phyloP scores from a whole-genome alignment of 2,888 invertebrate genomes.

The Eulithis testata region DNA sequence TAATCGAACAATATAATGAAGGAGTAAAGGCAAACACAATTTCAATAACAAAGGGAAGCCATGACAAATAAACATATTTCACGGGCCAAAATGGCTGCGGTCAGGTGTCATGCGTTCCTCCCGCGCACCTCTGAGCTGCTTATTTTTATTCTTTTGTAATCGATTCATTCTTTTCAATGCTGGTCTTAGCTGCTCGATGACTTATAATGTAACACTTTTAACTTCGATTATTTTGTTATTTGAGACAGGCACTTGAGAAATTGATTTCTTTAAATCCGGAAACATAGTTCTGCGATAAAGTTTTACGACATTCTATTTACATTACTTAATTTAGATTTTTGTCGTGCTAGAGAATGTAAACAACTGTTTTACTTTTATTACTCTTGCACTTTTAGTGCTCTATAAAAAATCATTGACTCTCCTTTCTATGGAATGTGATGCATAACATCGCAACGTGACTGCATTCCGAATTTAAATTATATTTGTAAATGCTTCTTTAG shows the following conservation, averaged over 20 bases:
- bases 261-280: not conserved
- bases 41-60: conserved; percentile 83
- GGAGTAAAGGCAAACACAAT: conserved; percentile 84
- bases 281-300: no score
- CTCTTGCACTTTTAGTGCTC: no score
- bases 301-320: no score
- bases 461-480: no score
- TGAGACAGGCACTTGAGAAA: not conserved
- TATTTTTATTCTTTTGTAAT: conserved; percentile 76
- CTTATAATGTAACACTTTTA: conserved; percentile 40
- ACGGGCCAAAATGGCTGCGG: conserved; percentile 83
- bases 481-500: no score
- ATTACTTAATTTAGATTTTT: no score
- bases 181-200: conserved; percentile 56
- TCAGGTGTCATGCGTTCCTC: conserved; percentile 78
- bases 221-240: conserved; percentile 39
- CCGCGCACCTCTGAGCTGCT: conserved; percentile 52
- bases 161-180: conserved; percentile 77
- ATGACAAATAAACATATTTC: conserved; percentile 85
- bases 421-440: no score
- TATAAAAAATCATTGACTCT: no score
- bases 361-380: no score
- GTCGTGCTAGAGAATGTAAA: no score
- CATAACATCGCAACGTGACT: no score
- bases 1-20: conserved; percentile 84